Evolutionary conservation across 1,140 invertebrate species (phyloP).

Genomic region (Araneus ventricosus): DNA sequence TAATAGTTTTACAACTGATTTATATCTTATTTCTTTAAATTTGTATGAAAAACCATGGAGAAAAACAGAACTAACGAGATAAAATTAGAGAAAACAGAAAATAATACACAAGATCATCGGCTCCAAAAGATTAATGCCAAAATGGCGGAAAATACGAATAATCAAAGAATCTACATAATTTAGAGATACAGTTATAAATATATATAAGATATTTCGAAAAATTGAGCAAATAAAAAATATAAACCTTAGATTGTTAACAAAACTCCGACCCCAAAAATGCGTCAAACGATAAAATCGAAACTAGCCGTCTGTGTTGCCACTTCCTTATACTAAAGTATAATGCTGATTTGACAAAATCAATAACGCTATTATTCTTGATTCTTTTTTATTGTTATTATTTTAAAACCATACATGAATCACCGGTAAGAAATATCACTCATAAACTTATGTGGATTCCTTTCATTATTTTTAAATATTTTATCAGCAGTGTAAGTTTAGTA

Average conservation of each 20-base stretch:
- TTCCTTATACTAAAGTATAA: not conserved
- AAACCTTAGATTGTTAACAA: slow-evolving; percentile 60
- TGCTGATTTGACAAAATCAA: slow-evolving; percentile 5
- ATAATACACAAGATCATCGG: not conserved
- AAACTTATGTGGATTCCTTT: too few relatives aligned
- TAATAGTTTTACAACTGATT: not conserved
- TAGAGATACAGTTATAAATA: not conserved
- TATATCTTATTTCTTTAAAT: not conserved
- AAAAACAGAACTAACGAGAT: not conserved
- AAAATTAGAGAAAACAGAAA: not conserved
- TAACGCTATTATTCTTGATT: not conserved
- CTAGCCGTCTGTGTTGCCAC: slow-evolving; percentile 52
- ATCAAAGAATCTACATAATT: not conserved
- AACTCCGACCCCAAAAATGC: slow-evolving; percentile 63
- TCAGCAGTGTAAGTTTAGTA: too few relatives aligned
- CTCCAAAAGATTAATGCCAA: not conserved
- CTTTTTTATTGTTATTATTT: not conserved
- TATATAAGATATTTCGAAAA: not conserved
- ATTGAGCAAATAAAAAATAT: not conserved
- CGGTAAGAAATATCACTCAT: too few relatives aligned
- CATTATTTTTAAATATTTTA: too few relatives aligned
- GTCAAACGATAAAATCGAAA: slow-evolving; percentile 74
- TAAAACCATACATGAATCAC: not conserved
- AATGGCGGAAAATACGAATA: slow-evolving; percentile 30
- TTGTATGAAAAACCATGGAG: not conserved